Percentiles rank a stretch among this genome's conserved stretches.
These are phyloP conservation scores for Pica pica DNA, from an alignment of 2,113 vertebrate genomes.

Conservation along the genomic window DNA sequence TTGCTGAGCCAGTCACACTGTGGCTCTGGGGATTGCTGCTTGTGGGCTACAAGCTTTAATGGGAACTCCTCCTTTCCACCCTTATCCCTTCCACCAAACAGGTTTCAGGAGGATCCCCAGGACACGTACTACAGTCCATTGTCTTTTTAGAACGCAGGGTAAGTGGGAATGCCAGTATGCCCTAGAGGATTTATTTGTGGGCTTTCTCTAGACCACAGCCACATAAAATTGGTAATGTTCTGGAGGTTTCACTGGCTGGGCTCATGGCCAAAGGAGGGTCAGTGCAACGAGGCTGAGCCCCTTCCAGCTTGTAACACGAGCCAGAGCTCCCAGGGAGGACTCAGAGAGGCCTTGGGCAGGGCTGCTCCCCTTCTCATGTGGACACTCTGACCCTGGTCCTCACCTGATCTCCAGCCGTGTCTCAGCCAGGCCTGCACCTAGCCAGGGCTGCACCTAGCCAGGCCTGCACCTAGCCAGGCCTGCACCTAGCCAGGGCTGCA, in stretches of 20 bases:
- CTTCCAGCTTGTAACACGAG: background rate
- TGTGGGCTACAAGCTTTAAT: background rate
- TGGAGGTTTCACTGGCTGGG: background rate
- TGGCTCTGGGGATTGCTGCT: background rate
- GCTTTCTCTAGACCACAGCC: background rate
- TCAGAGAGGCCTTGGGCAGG: background rate
- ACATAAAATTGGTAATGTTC: background rate
- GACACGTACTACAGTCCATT: background rate
- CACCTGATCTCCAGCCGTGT: background rate
- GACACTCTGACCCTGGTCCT: background rate
- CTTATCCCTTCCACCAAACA: background rate
- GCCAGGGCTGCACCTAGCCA: background rate
- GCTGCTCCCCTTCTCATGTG: background rate
- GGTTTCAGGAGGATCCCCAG: background rate
- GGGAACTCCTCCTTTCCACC: background rate
- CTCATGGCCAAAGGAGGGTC: background rate
- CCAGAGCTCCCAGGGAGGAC: background rate
- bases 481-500: background rate
- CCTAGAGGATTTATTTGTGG: background rate
- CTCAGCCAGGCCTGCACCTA: background rate
- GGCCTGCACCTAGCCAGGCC: background rate
- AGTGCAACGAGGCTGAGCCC: background rate
- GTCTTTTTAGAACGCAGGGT: background rate
- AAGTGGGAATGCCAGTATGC: background rate
- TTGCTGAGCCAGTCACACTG: fast-evolving